Percentiles rank a stretch among this genome's conserved stretches.
Evolutionary conservation across 2,888 invertebrate species (phyloP).

Genomic region (Yponomeuta evonymella): DNA sequence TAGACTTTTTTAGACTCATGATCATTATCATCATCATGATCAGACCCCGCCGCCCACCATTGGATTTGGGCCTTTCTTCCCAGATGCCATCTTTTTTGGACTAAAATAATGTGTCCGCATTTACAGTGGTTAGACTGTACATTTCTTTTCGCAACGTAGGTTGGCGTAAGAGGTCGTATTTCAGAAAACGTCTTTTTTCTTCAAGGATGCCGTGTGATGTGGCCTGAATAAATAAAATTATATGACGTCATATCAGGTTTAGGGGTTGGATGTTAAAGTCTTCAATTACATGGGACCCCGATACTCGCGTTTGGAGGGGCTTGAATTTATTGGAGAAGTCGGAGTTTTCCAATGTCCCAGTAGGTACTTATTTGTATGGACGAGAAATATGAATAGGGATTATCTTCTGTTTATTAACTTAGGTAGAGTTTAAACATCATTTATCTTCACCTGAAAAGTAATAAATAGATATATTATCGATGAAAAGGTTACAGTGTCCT

Average conservation of each 20-base stretch:
- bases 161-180: background rate
- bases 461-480: too few relatives aligned
- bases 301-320: background rate
- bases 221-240: slow-evolving; percentile 3
- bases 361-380: too few relatives aligned
- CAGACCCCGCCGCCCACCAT: too few relatives aligned
- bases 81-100: background rate
- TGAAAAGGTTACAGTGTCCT: background rate
- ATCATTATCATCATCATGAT: too few relatives aligned
- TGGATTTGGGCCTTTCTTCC: background rate
- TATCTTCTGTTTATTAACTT: too few relatives aligned
- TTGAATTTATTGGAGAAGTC: background rate
- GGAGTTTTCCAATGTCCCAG: background rate
- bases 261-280: slow-evolving; percentile 2
- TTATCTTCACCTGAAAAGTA: too few relatives aligned
- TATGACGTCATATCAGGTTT: slow-evolving; percentile 3
- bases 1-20: too few relatives aligned
- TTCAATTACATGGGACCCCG: background rate
- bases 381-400: too few relatives aligned
- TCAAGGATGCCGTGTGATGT: slow-evolving; percentile 2
- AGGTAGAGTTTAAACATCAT: too few relatives aligned
- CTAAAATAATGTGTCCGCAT: background rate
- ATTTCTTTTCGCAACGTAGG: background rate
- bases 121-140: background rate
- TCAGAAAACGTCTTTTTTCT: background rate